phyloP scores from a whole-genome alignment of 2,888 invertebrate species.

The Tetranychus truncatus region DNA sequence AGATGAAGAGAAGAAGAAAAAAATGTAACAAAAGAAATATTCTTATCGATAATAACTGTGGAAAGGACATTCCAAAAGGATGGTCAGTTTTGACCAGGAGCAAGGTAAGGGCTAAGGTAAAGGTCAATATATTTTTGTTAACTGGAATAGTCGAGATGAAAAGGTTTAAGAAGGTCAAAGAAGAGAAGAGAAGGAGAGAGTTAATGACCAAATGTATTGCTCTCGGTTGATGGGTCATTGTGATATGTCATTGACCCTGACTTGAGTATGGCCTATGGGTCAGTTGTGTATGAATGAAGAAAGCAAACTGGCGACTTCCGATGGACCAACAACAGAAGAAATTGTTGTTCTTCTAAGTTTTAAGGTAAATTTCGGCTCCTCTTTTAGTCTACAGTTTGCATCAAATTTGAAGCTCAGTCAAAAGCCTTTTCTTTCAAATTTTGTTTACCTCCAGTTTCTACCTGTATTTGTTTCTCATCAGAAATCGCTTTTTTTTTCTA shows the following conservation, averaged over 20 bases:
- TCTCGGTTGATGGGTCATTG: not conserved
- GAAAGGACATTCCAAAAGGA: no score
- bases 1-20: no score
- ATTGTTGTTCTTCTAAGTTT: not conserved
- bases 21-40: no score
- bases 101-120: not conserved
- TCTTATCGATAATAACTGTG: no score
- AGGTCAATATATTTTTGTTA: slow-evolving; percentile 7
- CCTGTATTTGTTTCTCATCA: no score
- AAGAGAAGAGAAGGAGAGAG: slow-evolving; percentile 8
- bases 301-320: not conserved
- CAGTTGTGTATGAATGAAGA: not conserved
- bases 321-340: not conserved
- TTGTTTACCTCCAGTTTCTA: no score
- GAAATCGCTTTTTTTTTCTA: no score
- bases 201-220: not conserved
- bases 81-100: no score
- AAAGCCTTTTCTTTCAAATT: no score
- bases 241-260: not conserved
- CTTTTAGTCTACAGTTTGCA: no score
- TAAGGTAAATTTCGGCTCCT: no score
- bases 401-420: no score
- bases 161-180: not conserved
- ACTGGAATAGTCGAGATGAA: not conserved
- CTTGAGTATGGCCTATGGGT: not conserved